A percentile compares a stretch with the other conserved stretches of the same genome.
Conservation (phyloP, 2,888 invertebrate genomes). For the Uropetala carovei region DNA sequence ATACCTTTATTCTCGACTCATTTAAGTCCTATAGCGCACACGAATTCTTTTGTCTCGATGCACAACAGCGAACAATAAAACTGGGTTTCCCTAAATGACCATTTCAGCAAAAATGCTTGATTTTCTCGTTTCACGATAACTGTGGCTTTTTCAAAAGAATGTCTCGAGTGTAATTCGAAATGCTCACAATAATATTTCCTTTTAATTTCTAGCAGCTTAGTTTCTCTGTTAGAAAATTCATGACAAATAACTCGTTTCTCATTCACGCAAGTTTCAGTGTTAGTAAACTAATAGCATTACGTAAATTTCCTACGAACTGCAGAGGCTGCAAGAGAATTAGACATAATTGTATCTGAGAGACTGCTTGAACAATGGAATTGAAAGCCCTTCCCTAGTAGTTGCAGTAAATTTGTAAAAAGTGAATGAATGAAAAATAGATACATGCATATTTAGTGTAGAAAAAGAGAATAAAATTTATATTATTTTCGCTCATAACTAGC, state of each 20-base stretch:
- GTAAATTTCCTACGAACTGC: background rate
- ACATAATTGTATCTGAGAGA: background rate
- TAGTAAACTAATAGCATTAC: background rate
- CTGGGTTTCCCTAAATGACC: constrained; percentile 1
- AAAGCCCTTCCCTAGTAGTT: background rate
- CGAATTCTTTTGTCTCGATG: background rate
- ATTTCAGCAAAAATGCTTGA: background rate
- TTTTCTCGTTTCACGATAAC: background rate
- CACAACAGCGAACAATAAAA: constrained; percentile 4
- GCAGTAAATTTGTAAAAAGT: too few relatives aligned
- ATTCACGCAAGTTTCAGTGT: background rate
- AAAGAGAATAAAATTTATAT: too few relatives aligned
- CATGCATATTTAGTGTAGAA: too few relatives aligned
- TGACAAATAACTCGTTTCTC: background rate
- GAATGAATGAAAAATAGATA: too few relatives aligned
- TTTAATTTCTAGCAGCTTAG: background rate
- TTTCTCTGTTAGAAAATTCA: background rate
- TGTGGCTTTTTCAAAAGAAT: background rate
- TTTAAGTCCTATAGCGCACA: background rate
- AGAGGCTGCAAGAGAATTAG: background rate
- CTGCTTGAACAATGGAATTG: background rate
- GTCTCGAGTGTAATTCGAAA: background rate
- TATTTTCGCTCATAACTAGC: too few relatives aligned
- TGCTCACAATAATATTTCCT: background rate
- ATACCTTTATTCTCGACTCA: constrained; percentile 13